A percentile compares a stretch with the other conserved stretches of the same genome.
These are phyloP conservation scores for Hormaphis cornu DNA, from an alignment of 1,140 invertebrate genomes.

Conservation along the genomic window DNA sequence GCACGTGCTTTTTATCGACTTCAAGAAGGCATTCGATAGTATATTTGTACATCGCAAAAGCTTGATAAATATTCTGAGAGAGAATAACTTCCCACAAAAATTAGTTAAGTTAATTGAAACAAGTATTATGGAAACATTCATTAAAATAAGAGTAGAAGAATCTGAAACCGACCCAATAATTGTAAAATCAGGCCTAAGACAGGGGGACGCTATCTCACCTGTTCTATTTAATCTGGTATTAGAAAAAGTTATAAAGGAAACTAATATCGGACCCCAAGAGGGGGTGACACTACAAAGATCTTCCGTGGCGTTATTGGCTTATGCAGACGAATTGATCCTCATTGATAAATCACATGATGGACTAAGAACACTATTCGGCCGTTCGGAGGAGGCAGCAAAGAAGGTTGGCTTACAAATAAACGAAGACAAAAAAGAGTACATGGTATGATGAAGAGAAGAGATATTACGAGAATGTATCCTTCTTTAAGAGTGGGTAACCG, in stretches of 20 bases:
- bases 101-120: not conserved
- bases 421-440: not conserved
- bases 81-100: not conserved
- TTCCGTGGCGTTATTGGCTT: not conserved
- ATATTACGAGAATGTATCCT: not conserved
- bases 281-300: not conserved
- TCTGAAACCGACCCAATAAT: not conserved
- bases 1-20: too few species aligned
- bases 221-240: conserved; percentile 11
- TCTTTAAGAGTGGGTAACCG: too few species aligned
- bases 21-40: not conserved
- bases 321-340: not conserved
- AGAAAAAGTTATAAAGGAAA: conserved; percentile 20
- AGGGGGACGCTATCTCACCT: not conserved
- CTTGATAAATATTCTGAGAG: not conserved
- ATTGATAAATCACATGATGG: too few species aligned
- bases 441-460: not conserved
- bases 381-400: not conserved
- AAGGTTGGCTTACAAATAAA: too few species aligned
- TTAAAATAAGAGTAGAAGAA: conserved; percentile 10
- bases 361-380: not conserved
- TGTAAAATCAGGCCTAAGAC: conserved; percentile 11
- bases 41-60: not conserved
- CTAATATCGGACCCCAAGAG: not conserved
- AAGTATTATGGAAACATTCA: not conserved